phyloP scores from a whole-genome alignment of 2,888 invertebrate species.

The Eupithecia abbreviata region DNA sequence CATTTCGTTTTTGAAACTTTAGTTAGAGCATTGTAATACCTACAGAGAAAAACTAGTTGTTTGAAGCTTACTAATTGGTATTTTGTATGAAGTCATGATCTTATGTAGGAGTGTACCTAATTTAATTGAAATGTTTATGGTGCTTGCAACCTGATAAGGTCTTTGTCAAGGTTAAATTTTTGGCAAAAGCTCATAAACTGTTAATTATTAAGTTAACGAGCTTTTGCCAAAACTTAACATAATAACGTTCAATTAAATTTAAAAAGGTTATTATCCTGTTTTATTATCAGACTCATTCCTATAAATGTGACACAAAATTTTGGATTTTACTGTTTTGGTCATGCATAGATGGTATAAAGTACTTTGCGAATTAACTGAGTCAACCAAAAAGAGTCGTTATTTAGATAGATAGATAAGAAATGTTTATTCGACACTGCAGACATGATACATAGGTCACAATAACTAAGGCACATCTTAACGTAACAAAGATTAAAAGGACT shows the following conservation, averaged over 20 bases:
- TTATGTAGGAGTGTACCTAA: background rate
- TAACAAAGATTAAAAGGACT: no score
- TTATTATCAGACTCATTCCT: background rate
- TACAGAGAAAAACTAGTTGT: background rate
- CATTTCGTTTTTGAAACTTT: no score
- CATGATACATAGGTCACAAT: no score
- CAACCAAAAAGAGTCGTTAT: background rate
- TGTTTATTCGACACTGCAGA: no score
- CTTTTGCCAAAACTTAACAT: background rate
- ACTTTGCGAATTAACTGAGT: background rate
- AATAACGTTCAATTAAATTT: background rate
- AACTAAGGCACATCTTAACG: no score
- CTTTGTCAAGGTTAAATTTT: background rate
- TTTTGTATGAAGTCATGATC: background rate
- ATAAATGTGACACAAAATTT: background rate
- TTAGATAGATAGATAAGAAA: no score
- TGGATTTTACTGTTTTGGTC: background rate
- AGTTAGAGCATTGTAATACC: background rate
- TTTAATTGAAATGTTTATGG: background rate
- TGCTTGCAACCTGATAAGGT: background rate
- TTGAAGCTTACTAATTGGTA: background rate
- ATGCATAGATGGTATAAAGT: background rate
- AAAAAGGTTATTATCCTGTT: background rate
- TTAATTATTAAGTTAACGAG: background rate
- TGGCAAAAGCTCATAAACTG: constrained; percentile 21